phyloP scores from a whole-genome alignment of 2,113 vertebrate species.

The Engraulis encrasicolus region DNA sequence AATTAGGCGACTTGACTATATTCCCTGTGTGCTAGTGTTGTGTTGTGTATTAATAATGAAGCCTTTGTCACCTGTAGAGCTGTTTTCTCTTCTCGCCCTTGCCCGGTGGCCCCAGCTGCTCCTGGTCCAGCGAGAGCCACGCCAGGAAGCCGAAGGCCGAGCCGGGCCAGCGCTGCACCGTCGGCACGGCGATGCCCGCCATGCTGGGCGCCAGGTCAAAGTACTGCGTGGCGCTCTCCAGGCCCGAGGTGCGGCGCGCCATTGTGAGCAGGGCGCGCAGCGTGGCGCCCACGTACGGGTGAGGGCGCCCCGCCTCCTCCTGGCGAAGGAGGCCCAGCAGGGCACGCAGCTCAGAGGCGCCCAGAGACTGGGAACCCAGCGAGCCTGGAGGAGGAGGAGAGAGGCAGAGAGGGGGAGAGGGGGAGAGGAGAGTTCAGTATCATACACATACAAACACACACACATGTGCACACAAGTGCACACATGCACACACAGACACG shows the following conservation, averaged over 20 bases:
- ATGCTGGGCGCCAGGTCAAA: slow-evolving; percentile 92
- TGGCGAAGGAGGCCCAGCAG: slow-evolving; percentile 84
- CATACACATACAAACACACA: no score
- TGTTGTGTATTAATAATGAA: no score
- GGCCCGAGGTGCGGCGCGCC: slow-evolving; percentile 86
- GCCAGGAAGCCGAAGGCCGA: slow-evolving; percentile 91
- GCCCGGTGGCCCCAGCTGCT: slow-evolving; percentile 75
- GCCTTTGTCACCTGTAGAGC: slow-evolving; percentile 88
- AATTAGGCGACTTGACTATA: no score
- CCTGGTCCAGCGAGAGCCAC: slow-evolving; percentile 95
- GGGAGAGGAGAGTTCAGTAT: no score
- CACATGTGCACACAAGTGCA: no score
- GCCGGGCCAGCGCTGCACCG: slow-evolving; percentile 90
- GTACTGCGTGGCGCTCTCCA: slow-evolving; percentile 93
- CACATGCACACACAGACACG: no score
- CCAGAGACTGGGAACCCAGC: slow-evolving; percentile 90
- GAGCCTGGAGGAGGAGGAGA: no score
- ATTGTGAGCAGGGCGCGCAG: slow-evolving; percentile 85
- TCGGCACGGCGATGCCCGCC: slow-evolving; percentile 91
- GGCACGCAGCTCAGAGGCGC: slow-evolving; percentile 83
- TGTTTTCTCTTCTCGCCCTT: slow-evolving; percentile 94
- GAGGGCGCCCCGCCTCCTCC: slow-evolving; percentile 71
- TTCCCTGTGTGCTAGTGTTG: no score
- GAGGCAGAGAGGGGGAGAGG: no score
- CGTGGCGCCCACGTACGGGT: slow-evolving; percentile 84